phyloP scores from a whole-genome alignment of 2,113 vertebrate species.

The Bungarus multicinctus region DNA sequence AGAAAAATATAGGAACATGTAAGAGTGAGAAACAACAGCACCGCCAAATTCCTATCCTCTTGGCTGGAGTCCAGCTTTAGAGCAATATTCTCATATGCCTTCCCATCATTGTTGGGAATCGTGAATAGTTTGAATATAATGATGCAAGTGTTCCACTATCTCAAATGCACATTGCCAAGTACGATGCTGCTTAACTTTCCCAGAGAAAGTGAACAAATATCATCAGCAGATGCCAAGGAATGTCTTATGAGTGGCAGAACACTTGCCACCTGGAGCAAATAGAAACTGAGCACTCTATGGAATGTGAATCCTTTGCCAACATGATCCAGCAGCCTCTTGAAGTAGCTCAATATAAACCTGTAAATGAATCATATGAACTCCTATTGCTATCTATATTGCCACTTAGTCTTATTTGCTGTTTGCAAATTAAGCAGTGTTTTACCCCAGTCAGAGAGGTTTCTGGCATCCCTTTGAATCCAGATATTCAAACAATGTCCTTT shows the following conservation, averaged over 20 bases:
- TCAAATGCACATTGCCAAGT: conserved; percentile 12
- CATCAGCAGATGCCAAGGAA: conserved; percentile 19
- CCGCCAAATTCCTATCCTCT: background rate
- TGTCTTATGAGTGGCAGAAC: conserved; percentile 35
- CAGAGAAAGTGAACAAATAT: conserved; percentile 46
- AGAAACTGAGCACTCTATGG: conserved; percentile 38
- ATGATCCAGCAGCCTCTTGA: conserved; percentile 17
- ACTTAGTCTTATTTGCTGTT: background rate
- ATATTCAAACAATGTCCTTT: background rate
- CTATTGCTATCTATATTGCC: background rate
- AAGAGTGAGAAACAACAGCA: background rate
- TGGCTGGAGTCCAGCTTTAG: background rate
- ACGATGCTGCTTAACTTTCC: conserved; percentile 53
- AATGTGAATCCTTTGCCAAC: conserved; percentile 20
- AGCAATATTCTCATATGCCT: background rate
- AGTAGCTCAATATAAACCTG: conserved; percentile 17
- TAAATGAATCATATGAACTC: conserved; percentile 5
- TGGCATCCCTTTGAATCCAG: background rate
- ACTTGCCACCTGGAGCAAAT: conserved; percentile 41
- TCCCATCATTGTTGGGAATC: background rate
- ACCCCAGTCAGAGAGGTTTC: background rate
- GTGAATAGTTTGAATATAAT: background rate
- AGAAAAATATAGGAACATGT: background rate
- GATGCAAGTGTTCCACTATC: conserved; percentile 18
- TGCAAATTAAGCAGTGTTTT: background rate